phyloP scores from a whole-genome alignment of 2,113 vertebrate genomes.

The Echinops telfairi region DNA sequence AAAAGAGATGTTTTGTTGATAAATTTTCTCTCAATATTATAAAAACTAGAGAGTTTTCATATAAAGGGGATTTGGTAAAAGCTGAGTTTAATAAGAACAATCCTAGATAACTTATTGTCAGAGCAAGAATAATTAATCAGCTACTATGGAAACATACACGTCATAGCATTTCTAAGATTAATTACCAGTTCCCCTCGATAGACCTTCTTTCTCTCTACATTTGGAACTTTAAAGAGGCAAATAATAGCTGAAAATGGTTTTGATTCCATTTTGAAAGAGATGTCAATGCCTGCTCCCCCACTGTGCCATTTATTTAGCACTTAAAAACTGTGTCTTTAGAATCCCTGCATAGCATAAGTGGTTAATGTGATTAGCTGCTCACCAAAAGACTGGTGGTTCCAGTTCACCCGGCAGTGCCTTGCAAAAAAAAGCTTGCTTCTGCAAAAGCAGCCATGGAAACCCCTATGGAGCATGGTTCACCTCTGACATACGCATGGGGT shows the following conservation, averaged over 20 bases:
- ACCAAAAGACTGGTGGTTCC: not conserved
- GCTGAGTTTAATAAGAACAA: not conserved
- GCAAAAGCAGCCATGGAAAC: not conserved
- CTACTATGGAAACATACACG: not conserved
- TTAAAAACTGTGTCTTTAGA: not conserved
- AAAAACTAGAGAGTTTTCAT: slow-evolving; percentile 18
- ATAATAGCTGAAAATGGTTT: not conserved
- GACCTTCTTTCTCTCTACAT: not conserved
- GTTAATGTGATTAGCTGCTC: not conserved
- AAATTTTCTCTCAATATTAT: not conserved
- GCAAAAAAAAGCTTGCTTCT: not conserved
- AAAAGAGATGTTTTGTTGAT: not conserved
- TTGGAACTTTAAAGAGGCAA: not conserved
- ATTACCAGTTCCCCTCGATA: not conserved
- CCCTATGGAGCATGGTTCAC: not conserved
- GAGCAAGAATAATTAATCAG: not conserved
- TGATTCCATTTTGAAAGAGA: not conserved
- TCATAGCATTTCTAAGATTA: slow-evolving; percentile 23
- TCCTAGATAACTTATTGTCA: not conserved
- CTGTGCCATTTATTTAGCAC: not conserved
- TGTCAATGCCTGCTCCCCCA: not conserved
- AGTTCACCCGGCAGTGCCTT: not conserved
- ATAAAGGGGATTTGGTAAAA: not conserved
- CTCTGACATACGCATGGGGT: not conserved
- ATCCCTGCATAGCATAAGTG: not conserved